A percentile compares a stretch with the other conserved stretches of the same genome.
Conservation (phyloP, 2,797 vertebrate genomes). For the Tragopan temminckii region DNA sequence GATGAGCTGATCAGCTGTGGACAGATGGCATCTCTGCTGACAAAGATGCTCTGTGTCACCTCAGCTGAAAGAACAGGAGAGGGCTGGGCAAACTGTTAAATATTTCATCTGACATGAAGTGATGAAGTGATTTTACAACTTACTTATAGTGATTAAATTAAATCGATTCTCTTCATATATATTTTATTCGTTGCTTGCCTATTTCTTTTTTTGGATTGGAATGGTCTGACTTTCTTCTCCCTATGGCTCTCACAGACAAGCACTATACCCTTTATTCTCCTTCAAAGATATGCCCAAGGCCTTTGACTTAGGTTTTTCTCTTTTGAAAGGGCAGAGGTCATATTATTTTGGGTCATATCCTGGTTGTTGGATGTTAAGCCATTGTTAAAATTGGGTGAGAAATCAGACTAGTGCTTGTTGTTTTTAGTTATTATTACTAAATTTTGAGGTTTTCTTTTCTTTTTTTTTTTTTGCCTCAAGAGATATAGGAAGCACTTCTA, state of each 20-base stretch:
- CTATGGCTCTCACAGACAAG: neutral
- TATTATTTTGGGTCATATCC: neutral
- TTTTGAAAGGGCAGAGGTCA: neutral
- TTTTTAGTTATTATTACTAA: neutral
- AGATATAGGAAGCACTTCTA: neutral
- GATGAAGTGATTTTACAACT: slow-evolving; percentile 55
- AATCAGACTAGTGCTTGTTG: neutral
- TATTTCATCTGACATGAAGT: slow-evolving; percentile 73
- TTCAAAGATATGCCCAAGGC: accelerated
- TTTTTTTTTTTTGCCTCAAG: neutral
- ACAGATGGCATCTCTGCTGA: slow-evolving; percentile 68
- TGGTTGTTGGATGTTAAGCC: neutral
- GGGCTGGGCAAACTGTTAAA: slow-evolving; percentile 31
- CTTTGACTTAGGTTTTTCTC: neutral
- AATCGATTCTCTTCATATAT: slow-evolving; percentile 27
- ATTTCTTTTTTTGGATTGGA: slow-evolving; percentile 20
- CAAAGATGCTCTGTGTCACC: slow-evolving; percentile 33
- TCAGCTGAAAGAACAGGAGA: slow-evolving; percentile 51
- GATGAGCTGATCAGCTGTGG: slow-evolving; percentile 49
- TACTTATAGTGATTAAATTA: slow-evolving; percentile 61
- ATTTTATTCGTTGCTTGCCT: slow-evolving; percentile 51
- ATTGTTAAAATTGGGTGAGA: neutral
- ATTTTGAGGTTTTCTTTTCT: no score
- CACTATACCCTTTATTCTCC: accelerated
- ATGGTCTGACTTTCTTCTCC: neutral